Conservation (phyloP, 2,797 vertebrate genomes). For the Chaetodon trifasciatus region DNA sequence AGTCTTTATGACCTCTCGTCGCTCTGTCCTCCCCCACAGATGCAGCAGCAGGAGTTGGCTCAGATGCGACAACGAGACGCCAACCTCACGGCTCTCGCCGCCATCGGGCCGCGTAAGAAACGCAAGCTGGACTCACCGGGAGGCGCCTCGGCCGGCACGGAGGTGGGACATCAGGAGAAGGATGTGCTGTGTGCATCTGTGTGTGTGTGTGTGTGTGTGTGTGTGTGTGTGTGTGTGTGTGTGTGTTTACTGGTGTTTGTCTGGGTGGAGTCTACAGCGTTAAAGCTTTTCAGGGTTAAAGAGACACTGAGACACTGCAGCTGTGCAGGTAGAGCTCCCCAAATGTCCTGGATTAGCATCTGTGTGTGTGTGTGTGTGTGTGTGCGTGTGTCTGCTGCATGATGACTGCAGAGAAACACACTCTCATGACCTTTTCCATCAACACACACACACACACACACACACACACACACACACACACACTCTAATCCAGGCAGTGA, state of each 20-base stretch:
- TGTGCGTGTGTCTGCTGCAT: neutral
- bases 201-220: too few relatives aligned
- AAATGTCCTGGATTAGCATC: too few relatives aligned
- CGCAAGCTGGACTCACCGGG: slow-evolving; percentile 78
- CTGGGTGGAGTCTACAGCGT: too few relatives aligned
- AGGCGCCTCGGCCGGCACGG: slow-evolving; percentile 57
- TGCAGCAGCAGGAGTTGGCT: slow-evolving; percentile 86
- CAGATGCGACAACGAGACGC: slow-evolving; percentile 85
- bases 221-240: too few relatives aligned
- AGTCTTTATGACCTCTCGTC: neutral
- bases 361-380: neutral
- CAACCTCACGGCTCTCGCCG: slow-evolving; percentile 80
- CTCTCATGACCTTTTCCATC: slow-evolving; percentile 12
- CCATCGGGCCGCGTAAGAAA: slow-evolving; percentile 84
- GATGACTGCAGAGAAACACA: neutral
- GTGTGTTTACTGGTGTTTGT: too few relatives aligned
- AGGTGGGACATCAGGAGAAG: slow-evolving; percentile 55
- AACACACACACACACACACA: neutral
- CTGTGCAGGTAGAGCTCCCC: too few relatives aligned
- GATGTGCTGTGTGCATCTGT: too few relatives aligned
- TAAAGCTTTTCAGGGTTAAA: too few relatives aligned
- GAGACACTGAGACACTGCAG: too few relatives aligned
- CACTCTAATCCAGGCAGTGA: slow-evolving; percentile 86
- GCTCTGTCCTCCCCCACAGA: slow-evolving; percentile 59
- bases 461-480: neutral